Base-by-base conservation (phyloP, 2,888 invertebrate genomes). In the Ichneumon xanthorius region DNA sequence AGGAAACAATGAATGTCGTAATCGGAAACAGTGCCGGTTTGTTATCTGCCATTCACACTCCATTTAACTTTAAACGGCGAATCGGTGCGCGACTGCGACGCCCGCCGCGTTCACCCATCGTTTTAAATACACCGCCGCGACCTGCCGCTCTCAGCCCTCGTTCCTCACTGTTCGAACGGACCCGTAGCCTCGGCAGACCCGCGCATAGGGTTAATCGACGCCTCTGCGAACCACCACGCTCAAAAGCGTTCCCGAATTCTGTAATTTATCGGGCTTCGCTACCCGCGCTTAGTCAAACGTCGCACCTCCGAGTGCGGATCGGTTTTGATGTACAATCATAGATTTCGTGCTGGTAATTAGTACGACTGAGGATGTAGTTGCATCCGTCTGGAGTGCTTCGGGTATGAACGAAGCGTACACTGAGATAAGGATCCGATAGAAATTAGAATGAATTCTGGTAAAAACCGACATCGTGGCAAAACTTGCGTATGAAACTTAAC, bases 21-120 rank as follows among this genome's bases (percentile, higher is more conserved):
- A 94, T 94, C 94, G 94, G 94, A 94, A 94, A 93, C 94, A 92
- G 93, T 92, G 92, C 93, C 92, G 94, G 93, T 93, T 94, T 93
- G 94, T 94, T 94, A 94, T 94, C 94, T 94, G 94, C 93, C 93
- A 93, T 93, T 94, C 92, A 93, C 94, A 94, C 93, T 92, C 94
- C 94, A 94, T 94, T 94, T 93, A 94, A 94, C 93, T 94, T 93
- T 91, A 93, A 93, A 93, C 93, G 89, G 92, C 91, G 92, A 93
- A 93, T 93, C 93, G 90, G 91, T 89, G 90, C 90, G 90, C 91
- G 90, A 22, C 84, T 70, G 4, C 78, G 65, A 71, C 82, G 78
- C 83, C 84, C 45, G 71, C 76, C 78, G 83, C 79, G 67, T 82
- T 80, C 87, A 68, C 76, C 80, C 82, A 48, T 65, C 90, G 90